Evolutionary conservation across 2,888 invertebrate species (phyloP).

Genomic region (Theretra japonica): DNA sequence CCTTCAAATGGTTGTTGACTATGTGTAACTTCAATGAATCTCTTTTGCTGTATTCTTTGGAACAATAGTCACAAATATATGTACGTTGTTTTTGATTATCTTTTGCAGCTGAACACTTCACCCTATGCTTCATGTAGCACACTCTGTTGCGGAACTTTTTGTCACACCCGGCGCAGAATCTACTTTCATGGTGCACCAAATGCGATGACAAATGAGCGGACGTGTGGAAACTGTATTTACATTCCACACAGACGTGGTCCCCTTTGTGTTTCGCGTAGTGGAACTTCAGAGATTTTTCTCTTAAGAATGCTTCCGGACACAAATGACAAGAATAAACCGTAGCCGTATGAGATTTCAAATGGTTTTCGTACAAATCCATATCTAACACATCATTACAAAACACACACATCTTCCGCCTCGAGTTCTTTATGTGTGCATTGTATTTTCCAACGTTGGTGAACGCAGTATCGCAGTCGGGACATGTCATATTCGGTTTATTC

Average conservation of each 20-base stretch:
- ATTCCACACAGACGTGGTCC: conserved; percentile 50
- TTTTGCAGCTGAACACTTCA: conserved; percentile 40
- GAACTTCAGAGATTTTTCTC: conserved; percentile 22
- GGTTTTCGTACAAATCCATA: conserved; percentile 40
- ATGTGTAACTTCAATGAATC: conserved; percentile 51
- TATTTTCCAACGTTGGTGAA: conserved; percentile 44
- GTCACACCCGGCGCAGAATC: conserved; percentile 51
- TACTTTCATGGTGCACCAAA: conserved; percentile 47
- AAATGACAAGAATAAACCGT: conserved; percentile 45
- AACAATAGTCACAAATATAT: conserved; percentile 62
- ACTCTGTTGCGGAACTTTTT: conserved; percentile 50
- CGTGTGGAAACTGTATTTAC: conserved; percentile 49
- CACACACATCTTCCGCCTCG: conserved; percentile 51
- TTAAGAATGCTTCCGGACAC: conserved; percentile 49
- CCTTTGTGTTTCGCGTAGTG: conserved; percentile 44
- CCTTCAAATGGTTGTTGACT: conserved; percentile 45
- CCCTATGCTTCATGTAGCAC: conserved; percentile 53
- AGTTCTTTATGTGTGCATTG: conserved; percentile 53
- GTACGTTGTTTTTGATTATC: background rate
- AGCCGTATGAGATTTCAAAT: conserved; percentile 45
- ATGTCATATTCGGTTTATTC: conserved; percentile 39
- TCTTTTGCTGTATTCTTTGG: conserved; percentile 48
- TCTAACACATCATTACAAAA: conserved; percentile 50
- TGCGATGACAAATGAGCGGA: conserved; percentile 46
- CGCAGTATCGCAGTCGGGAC: conserved; percentile 51